A percentile compares a stretch with the other conserved stretches of the same genome.
Conservation (phyloP, 1,140 invertebrate genomes). For the Planococcus citri region DNA sequence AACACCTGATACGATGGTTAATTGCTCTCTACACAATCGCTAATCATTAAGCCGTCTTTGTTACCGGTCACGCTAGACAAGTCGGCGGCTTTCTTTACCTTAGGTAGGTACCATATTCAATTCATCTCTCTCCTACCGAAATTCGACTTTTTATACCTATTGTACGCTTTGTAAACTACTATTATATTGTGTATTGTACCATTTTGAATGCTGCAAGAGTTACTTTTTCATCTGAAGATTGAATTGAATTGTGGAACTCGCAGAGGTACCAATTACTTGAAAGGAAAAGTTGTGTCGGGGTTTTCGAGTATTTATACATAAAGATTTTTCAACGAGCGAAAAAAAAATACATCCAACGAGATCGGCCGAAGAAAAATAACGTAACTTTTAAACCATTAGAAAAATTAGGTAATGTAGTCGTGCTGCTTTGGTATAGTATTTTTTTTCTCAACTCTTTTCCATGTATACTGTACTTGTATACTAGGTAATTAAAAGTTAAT, state of each 20-base stretch:
- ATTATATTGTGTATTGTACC: slow-evolving; percentile 11
- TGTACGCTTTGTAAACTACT: slow-evolving; percentile 16
- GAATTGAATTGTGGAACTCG: neutral
- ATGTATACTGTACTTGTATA: too few relatives aligned
- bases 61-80: neutral
- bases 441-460: too few relatives aligned
- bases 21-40: slow-evolving; percentile 14
- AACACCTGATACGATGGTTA: slow-evolving; percentile 16
- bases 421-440: too few relatives aligned
- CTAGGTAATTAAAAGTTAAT: too few relatives aligned
- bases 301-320: too few relatives aligned
- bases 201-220: slow-evolving; percentile 11
- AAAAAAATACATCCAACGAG: too few relatives aligned
- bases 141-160: slow-evolving; percentile 8
- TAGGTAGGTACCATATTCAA: too few relatives aligned
- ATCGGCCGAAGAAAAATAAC: too few relatives aligned
- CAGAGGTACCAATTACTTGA: slow-evolving; percentile 17
- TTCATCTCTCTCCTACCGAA: slow-evolving; percentile 17
- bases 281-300: slow-evolving; percentile 11
- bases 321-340: too few relatives aligned
- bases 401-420: too few relatives aligned
- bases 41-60: slow-evolving; percentile 16
- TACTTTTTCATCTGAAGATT: slow-evolving; percentile 15
- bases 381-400: too few relatives aligned
- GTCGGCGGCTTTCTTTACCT: slow-evolving; percentile 19